Evolutionary conservation across 1,140 invertebrate genomes (phyloP), one percentile per base, ranked within the genome.

Genomic region (Heliothis virescens): DNA sequence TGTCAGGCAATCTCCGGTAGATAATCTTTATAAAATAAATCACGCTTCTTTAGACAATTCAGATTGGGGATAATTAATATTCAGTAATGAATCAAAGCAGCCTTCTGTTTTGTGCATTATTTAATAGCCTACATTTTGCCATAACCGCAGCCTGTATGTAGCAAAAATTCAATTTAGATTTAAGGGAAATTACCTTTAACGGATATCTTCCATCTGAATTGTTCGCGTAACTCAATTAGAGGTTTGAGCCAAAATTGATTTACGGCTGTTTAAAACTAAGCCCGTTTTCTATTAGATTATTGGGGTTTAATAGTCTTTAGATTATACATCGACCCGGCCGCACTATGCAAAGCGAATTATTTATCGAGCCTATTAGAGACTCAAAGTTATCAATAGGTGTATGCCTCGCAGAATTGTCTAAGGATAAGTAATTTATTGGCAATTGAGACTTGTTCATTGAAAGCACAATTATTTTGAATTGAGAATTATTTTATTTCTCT

Each of bases 261-360:
- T 89, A 87, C 75, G 60, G 72, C 80, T 83, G 83, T 87, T 86
- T 88, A 84, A 86, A 88, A 89, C 85, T 86, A 63, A 81, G 65
- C 55, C 82, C 71, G 57, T 79, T 79, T 83, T 82, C 80, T 81
- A 82, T 87, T 82, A 86, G 79, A 88, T 88, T 84, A 82, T 82
- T 80, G 81, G 78, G 79, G 82, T 72, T 82, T 86, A 85, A 86
- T 87, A 79, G 80, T 62, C 63, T 57, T 67, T 29, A 71, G 83
- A 83, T 85, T 83, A 83, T 74, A 52, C 60, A 55, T 74, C 13
- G 77, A 16, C 29, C 57, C n/a, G 26, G 15, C 57, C 41, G 18
- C 57, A 55, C 26, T 67, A 82, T 71, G 52, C 72, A 65, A 60
- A 83, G 34, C 65, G 82, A 81, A 82, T 82, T 79, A 84, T 82